phyloP scores from a whole-genome alignment of 2,797 vertebrate species.

The Fratercula arctica region DNA sequence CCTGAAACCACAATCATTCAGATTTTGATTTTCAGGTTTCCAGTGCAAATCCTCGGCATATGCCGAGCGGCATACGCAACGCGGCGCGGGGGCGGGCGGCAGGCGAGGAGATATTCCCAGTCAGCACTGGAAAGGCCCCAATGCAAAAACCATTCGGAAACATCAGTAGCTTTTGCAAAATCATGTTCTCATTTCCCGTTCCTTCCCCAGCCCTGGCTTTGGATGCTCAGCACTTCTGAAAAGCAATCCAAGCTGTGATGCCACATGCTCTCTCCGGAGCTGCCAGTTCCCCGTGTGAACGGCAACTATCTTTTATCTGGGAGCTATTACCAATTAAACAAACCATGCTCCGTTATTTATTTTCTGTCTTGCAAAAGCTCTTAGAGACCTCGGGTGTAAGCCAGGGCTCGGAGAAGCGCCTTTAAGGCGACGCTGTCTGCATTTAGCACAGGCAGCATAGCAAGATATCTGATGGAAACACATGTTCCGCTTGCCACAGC shows the following conservation, averaged over 20 bases:
- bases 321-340: not conserved
- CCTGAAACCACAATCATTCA: not conserved
- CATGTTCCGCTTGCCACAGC: not conserved
- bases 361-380: not conserved
- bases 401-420: not conserved
- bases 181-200: not conserved
- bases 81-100: not conserved
- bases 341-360: not conserved
- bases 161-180: not conserved
- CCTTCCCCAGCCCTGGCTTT: not conserved
- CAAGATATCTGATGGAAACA: not conserved
- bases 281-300: not conserved
- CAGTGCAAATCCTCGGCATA: not conserved
- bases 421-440: not conserved
- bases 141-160: not conserved
- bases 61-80: not conserved
- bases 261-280: not conserved
- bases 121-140: not conserved
- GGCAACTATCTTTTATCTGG: not conserved
- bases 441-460: not conserved
- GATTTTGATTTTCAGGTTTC: not conserved
- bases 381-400: not conserved
- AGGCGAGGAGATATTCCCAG: not conserved
- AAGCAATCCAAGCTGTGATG: not conserved
- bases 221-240: slow-evolving; percentile 22